A percentile compares a stretch with the other conserved stretches of the same genome.
These are phyloP conservation scores for Tyto alba DNA, from an alignment of 2,113 vertebrate species.

Conservation along the genomic window DNA sequence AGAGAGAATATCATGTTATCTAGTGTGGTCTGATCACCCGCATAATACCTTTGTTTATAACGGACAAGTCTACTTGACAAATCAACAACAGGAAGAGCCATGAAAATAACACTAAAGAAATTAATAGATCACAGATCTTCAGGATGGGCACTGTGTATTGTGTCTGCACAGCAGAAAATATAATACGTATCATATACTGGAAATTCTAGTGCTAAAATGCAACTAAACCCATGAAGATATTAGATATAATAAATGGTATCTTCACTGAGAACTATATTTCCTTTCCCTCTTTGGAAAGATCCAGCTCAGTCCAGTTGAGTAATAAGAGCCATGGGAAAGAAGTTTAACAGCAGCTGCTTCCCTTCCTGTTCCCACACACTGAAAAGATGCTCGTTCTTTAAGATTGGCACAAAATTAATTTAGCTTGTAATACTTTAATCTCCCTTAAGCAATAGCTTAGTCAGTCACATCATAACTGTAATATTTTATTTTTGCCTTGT, in stretches of 20 bases:
- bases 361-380: background rate
- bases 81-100: background rate
- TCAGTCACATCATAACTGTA: background rate
- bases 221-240: background rate
- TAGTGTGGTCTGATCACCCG: background rate
- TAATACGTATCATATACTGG: background rate
- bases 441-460: background rate
- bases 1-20: background rate
- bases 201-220: background rate
- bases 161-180: background rate
- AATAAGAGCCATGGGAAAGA: background rate
- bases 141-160: background rate
- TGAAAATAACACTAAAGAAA: background rate
- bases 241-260: background rate
- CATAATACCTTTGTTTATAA: background rate
- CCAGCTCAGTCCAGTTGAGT: background rate
- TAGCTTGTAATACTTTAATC: background rate
- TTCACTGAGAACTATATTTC: background rate
- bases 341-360: background rate
- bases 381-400: background rate
- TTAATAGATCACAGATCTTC: background rate
- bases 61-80: background rate
- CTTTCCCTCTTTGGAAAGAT: background rate
- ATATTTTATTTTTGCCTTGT: background rate
- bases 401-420: conserved; percentile 7